Evolutionary conservation across 2,888 invertebrate species (phyloP), one percentile per base, ranked within the genome.

Genomic region (Plebejus anna): DNA sequence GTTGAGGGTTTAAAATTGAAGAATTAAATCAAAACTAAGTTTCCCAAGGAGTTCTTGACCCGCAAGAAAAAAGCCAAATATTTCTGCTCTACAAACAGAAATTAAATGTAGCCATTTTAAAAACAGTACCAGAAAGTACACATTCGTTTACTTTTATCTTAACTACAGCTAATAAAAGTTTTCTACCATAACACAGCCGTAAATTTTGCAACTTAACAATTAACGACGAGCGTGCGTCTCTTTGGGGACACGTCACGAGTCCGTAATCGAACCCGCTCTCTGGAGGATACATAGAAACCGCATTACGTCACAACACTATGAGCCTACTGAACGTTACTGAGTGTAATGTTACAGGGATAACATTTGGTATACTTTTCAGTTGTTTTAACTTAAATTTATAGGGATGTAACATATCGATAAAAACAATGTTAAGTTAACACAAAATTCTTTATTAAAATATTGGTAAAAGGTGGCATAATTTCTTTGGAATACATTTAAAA

Each of bases 231-330:
- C 71, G 72, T 42, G 70, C 22, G 47, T 78, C 80, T 80, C 84
- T 77, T 82, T 11, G 47, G 84, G 83, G 83, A 83, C 72, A 22
- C 79, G 82, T 81, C 85, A 78, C 84, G 75, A 75, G 84, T 75
- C 82, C 81, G 85, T 82, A 83, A 84, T 82, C 84, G 85, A 86
- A 83, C 85, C 84, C 82, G 76, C 78, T 85, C 90, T 88, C 89
- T 55, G 13, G 88, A 81, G 89, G 78, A 80, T 87, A 90, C 90
- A 90, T 76, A 77, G 85, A 86, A 88, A 89, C 88, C 87, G 82
- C 90, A 90, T 89, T 87, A 85, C 80, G 83, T 80, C 85, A 83
- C 83, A 83, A 81, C 84, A 80, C 77, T 77, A 79, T 75, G 76
- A 59, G 71, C 57, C 28, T 32, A 36, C n/a, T 16, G 59, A 36